Conservation (phyloP, 2,797 vertebrate species). For the Lindbergichthys nudifrons region DNA sequence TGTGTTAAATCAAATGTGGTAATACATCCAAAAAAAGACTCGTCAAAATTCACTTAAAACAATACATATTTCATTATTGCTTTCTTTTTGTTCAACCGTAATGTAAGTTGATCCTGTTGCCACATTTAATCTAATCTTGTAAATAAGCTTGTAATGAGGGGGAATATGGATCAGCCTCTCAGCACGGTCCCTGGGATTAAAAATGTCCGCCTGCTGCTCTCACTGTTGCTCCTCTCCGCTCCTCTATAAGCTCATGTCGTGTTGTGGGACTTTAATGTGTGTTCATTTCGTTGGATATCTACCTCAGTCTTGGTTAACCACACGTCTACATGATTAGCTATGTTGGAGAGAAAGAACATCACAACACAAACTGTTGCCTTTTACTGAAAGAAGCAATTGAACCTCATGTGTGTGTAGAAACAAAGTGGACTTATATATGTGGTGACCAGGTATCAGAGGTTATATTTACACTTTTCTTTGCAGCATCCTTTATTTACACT, state of each 20-base stretch:
- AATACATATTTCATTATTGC: slow-evolving; percentile 30
- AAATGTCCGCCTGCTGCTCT: slow-evolving; percentile 70
- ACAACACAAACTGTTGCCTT: slow-evolving; percentile 62
- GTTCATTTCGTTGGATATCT: slow-evolving; percentile 72
- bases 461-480: slow-evolving; percentile 62
- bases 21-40: neutral
- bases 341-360: slow-evolving; percentile 17
- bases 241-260: slow-evolving; percentile 41
- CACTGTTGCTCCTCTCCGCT: slow-evolving; percentile 46
- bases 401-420: slow-evolving; percentile 31
- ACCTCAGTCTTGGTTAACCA: slow-evolving; percentile 82
- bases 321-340: slow-evolving; percentile 54
- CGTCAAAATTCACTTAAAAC: slow-evolving; percentile 25
- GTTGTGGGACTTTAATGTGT: slow-evolving; percentile 55
- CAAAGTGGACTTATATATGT: slow-evolving; percentile 9
- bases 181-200: slow-evolving; percentile 63
- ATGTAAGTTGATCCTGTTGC: slow-evolving; percentile 59
- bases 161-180: slow-evolving; percentile 66
- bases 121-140: slow-evolving; percentile 70
- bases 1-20: slow-evolving; percentile 3
- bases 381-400: slow-evolving; percentile 37
- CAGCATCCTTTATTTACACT: slow-evolving; percentile 60
- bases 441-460: slow-evolving; percentile 63
- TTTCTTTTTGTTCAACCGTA: slow-evolving; percentile 26
- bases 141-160: slow-evolving; percentile 71